Percentiles rank a stretch among this genome's conserved stretches.
These are phyloP conservation scores for Eurypyga helias DNA, from an alignment of 2,113 vertebrate genomes.

Conservation along the genomic window DNA sequence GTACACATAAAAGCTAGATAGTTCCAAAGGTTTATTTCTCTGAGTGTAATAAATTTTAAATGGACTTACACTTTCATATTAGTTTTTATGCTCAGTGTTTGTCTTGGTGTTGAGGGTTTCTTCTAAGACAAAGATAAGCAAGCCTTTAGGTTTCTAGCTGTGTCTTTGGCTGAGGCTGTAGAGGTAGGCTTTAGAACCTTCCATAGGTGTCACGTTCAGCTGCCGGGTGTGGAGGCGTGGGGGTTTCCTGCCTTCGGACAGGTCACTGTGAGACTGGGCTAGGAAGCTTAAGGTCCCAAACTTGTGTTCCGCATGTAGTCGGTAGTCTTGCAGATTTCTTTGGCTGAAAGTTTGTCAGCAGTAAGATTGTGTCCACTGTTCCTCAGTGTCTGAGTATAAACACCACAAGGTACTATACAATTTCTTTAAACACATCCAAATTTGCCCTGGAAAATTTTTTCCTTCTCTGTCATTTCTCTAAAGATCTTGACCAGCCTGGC, in stretches of 20 bases:
- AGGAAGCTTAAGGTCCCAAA: not conserved
- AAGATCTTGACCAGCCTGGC: not conserved
- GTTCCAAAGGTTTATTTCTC: not conserved
- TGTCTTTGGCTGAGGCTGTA: not conserved
- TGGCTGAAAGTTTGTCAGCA: not conserved
- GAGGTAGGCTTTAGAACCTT: not conserved
- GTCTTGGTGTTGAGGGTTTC: not conserved
- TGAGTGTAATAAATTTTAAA: not conserved
- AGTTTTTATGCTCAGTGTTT: not conserved
- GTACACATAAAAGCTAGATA: not conserved
- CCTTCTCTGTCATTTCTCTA: not conserved
- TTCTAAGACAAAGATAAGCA: not conserved
- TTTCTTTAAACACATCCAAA: not conserved
- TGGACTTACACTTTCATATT: not conserved
- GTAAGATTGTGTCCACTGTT: not conserved
- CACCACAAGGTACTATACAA: not conserved
- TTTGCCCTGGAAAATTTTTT: not conserved
- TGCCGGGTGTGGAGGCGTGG: not conserved
- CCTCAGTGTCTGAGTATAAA: not conserved
- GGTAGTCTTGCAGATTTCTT: not conserved
- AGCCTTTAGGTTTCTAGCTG: not conserved
- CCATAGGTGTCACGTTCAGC: accelerated
- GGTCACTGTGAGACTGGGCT: not conserved
- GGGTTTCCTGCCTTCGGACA: not conserved
- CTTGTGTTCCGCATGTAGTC: not conserved